These are phyloP conservation scores for Hippoglossus stenolepis DNA, from an alignment of 2,113 vertebrate genomes.

Conservation along the genomic window DNA sequence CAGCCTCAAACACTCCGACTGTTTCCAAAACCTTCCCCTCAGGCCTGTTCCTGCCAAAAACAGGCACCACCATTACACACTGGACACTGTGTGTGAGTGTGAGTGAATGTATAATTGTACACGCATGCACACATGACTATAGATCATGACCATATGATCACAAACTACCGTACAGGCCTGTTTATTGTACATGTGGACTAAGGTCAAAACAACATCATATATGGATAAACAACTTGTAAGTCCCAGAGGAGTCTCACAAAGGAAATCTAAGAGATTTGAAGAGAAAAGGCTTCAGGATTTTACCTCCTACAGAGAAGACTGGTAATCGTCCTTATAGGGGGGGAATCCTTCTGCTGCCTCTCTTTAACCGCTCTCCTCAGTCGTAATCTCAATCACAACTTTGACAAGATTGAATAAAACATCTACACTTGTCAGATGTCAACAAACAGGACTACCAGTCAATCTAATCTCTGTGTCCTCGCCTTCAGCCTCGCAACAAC, in stretches of 20 bases:
- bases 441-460: constrained; percentile 33
- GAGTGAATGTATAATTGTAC: too few relatives aligned
- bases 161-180: not conserved
- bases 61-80: constrained; percentile 61
- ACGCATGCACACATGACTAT: not conserved
- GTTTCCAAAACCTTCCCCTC: constrained; percentile 96
- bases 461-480: constrained; percentile 25
- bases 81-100: not conserved
- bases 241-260: constrained; percentile 1
- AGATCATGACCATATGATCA: not conserved
- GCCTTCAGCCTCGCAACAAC: constrained; percentile 3
- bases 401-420: constrained; percentile 65
- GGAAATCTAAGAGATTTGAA: not conserved
- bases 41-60: constrained; percentile 88
- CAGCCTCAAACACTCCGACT: constrained; percentile 94
- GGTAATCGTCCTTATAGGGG: constrained; percentile 5
- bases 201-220: constrained; percentile 30
- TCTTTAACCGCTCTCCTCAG: not conserved
- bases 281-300: constrained; percentile 12
- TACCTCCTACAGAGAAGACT: constrained; percentile 7
- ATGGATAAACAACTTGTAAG: not conserved
- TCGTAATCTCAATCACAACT: constrained; percentile 55
- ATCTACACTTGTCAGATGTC: constrained; percentile 40
- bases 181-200: not conserved
- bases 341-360: not conserved